Conservation (phyloP, 2,888 invertebrate species). For the Galerucella nymphaeae region DNA sequence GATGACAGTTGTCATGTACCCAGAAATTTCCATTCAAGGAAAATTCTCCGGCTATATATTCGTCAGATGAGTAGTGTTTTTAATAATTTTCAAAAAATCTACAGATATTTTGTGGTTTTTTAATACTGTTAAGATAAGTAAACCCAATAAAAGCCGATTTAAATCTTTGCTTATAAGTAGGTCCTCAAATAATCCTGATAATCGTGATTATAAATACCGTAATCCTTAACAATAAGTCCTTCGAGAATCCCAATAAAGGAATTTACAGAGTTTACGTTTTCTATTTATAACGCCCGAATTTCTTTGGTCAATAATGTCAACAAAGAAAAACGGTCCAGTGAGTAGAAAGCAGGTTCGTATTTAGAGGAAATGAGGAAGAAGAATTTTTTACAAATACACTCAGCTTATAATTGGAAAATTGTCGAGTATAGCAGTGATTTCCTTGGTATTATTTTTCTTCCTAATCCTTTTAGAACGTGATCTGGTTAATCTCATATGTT, state of each 20-base stretch:
- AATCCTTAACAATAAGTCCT: neutral
- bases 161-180: neutral
- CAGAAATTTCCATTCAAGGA: too few relatives aligned
- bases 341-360: neutral
- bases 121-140: too few relatives aligned
- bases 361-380: neutral
- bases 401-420: neutral
- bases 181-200: neutral
- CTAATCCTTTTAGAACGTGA: neutral
- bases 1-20: too few relatives aligned
- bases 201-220: neutral
- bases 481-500: neutral
- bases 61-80: too few relatives aligned
- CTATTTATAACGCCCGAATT: neutral
- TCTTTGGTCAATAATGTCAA: neutral
- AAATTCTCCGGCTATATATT: too few relatives aligned
- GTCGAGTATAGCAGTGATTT: neutral
- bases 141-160: neutral
- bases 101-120: too few relatives aligned
- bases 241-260: neutral
- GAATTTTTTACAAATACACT: too few relatives aligned
- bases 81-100: too few relatives aligned
- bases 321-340: neutral
- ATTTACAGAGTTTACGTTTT: neutral
- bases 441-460: neutral